Evolutionary conservation across 2,888 invertebrate species (phyloP).

Genomic region (Xylophagus ater): DNA sequence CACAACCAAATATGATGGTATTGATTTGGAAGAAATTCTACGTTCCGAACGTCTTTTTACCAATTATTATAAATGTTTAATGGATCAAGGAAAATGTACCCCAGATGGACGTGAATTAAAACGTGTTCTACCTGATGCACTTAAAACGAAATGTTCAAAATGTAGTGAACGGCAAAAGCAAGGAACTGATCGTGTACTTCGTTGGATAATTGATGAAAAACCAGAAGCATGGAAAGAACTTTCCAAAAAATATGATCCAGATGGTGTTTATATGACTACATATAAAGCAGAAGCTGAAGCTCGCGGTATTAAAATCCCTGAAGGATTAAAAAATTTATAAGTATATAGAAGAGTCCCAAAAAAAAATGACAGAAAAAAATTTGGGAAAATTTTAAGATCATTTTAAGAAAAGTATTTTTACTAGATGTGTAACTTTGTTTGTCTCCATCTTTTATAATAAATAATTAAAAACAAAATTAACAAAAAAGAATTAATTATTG

Average conservation of each 20-base stretch:
- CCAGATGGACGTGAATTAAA: conserved; percentile 58
- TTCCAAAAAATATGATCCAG: conserved; percentile 56
- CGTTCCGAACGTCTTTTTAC: conserved; percentile 48
- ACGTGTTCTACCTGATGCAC: conserved; percentile 60
- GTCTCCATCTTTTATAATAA: too few relatives aligned
- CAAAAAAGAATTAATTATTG: too few relatives aligned
- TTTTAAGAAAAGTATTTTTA: conserved; percentile 9
- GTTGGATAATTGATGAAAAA: conserved; percentile 54
- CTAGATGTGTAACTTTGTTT: conserved; percentile 11
- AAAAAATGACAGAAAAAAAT: too few relatives aligned
- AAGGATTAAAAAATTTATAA: too few relatives aligned
- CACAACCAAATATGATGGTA: conserved; percentile 51
- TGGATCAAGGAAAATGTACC: conserved; percentile 52
- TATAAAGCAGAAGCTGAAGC: conserved; percentile 49
- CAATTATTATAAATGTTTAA: conserved; percentile 51
- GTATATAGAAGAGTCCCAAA: too few relatives aligned
- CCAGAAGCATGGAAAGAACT: conserved; percentile 52
- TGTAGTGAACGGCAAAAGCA: conserved; percentile 55
- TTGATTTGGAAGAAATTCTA: conserved; percentile 51
- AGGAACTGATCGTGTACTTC: conserved; percentile 53
- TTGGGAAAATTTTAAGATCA: too few relatives aligned
- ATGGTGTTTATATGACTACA: conserved; percentile 50
- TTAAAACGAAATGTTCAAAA: conserved; percentile 53
- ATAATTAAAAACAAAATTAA: too few relatives aligned
- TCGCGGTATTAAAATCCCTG: conserved; percentile 38